Percentiles rank a stretch among this genome's conserved stretches.
phyloP scores from a whole-genome alignment of 2,888 invertebrate species.

The Rhagium mordax region DNA sequence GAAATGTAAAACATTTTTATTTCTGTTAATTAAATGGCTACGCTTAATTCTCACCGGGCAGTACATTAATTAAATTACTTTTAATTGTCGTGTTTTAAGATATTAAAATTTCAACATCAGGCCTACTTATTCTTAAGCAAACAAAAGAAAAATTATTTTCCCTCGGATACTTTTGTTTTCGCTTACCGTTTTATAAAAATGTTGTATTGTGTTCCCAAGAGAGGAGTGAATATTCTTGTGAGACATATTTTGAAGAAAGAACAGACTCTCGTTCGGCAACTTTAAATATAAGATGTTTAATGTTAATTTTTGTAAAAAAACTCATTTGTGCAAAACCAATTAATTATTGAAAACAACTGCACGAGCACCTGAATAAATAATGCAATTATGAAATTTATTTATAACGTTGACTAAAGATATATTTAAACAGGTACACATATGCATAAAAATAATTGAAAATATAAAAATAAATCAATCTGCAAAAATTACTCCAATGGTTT shows the following conservation, averaged over 20 bases:
- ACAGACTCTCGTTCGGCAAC: background rate
- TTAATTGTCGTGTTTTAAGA: background rate
- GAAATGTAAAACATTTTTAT: too few relatives aligned
- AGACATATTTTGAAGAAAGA: background rate
- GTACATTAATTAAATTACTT: slow-evolving; percentile 5
- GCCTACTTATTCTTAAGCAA: background rate
- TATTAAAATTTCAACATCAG: background rate
- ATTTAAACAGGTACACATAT: too few relatives aligned
- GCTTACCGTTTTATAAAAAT: background rate
- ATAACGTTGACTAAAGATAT: background rate
- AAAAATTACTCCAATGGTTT: too few relatives aligned
- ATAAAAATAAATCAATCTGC: too few relatives aligned
- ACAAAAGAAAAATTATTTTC: background rate
- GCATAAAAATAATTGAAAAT: too few relatives aligned
- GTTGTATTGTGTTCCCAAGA: background rate
- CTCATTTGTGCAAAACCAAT: background rate
- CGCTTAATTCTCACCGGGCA: background rate
- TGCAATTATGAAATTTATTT: background rate
- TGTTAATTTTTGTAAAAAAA: background rate
- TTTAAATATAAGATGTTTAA: background rate
- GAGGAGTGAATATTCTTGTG: background rate
- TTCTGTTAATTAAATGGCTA: too few relatives aligned
- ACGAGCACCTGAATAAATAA: background rate
- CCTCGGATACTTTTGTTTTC: background rate
- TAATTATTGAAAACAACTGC: background rate